A percentile compares a stretch with the other conserved stretches of the same genome.
phyloP scores from a whole-genome alignment of 1,140 invertebrate genomes.

The Drosophila ohnishii region DNA sequence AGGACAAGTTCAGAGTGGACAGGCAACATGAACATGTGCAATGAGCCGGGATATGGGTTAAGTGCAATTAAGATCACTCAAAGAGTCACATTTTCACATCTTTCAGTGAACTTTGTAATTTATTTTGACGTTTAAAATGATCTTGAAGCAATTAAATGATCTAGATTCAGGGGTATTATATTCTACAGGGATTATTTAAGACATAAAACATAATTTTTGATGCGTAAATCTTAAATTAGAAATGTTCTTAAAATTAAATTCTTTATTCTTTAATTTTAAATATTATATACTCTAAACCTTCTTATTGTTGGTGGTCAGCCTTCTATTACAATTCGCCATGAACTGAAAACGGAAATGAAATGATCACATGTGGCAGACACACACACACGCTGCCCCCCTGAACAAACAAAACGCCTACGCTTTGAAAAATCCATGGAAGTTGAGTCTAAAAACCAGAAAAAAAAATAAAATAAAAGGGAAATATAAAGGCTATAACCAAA shows the following conservation, averaged over 20 bases:
- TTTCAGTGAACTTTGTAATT: neutral
- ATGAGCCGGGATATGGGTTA: constrained; percentile 44
- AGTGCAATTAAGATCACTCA: constrained; percentile 36
- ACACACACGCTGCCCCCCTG: constrained; percentile 31
- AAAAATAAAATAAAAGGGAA: neutral
- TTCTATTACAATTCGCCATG: constrained; percentile 10
- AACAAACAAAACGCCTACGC: constrained; percentile 68
- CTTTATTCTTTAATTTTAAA: neutral
- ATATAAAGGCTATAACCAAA: neutral
- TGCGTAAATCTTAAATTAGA: neutral
- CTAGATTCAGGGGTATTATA: no score
- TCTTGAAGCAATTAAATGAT: neutral
- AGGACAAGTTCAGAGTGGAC: constrained; percentile 57
- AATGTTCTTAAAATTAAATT: neutral
- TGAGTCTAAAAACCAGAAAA: neutral
- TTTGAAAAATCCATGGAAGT: constrained; percentile 27
- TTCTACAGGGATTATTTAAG: neutral
- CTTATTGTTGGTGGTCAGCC: constrained; percentile 8
- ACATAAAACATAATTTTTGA: neutral
- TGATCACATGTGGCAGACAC: constrained; percentile 51
- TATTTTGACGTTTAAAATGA: neutral
- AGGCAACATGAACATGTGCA: constrained; percentile 52
- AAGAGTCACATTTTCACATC: neutral
- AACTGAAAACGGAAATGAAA: constrained; percentile 64
- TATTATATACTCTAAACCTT: no score